These are phyloP conservation scores for Dendrocincla tyrannina DNA, from an alignment of 2,797 vertebrate genomes.

Conservation along the genomic window DNA sequence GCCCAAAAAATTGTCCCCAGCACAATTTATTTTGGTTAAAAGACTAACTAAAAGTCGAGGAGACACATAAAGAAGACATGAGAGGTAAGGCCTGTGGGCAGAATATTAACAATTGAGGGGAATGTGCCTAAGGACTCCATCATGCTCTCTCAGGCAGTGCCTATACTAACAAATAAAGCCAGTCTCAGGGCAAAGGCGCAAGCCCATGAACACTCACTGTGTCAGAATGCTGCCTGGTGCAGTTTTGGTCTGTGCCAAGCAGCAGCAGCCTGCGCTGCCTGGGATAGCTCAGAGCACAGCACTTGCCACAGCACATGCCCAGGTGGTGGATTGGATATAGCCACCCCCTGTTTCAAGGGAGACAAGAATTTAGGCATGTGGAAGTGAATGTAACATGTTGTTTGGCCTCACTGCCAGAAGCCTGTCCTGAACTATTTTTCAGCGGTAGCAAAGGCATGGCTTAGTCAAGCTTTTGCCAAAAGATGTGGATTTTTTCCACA, in stretches of 20 bases:
- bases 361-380: background rate
- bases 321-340: background rate
- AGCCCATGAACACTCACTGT: background rate
- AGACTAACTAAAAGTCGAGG: background rate
- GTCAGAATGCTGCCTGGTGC: background rate
- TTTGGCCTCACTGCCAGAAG: background rate
- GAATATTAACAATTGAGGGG: background rate
- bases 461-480: background rate
- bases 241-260: background rate
- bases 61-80: background rate
- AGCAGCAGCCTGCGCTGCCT: background rate
- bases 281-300: background rate
- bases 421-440: background rate
- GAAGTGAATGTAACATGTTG: background rate
- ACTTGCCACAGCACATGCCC: background rate
- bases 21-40: background rate
- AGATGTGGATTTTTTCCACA: background rate
- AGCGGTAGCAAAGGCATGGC: background rate
- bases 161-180: background rate
- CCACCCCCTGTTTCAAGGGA: background rate
- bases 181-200: background rate
- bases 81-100: rapidly evolving
- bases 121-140: background rate
- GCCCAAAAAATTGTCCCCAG: background rate
- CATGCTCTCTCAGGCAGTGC: background rate